Base-by-base conservation (phyloP, 2,113 vertebrate genomes). In the Aphelocoma coerulescens region DNA sequence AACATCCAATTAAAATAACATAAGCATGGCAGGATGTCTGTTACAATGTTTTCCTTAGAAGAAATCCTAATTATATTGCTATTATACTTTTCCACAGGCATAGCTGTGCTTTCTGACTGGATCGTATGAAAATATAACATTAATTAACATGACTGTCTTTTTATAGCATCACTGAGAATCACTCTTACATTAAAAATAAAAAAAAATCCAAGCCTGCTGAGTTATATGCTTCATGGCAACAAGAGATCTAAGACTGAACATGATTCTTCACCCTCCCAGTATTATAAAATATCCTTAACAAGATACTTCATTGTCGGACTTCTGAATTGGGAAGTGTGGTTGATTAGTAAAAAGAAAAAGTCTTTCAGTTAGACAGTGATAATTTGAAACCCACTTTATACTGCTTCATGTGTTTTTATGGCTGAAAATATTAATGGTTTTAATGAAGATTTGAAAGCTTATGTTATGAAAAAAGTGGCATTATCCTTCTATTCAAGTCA, bases 1-100 rank as follows among this genome's bases (percentile, higher is more conserved):
- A 96, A 95, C 54, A 97, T 62, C 89, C 94, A 98, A 98, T 97
- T 97, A 98, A 97, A 97, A 96, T 92, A 98, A 95, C 93, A 96
- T 95, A 97, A 97, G 94, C 95, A 95, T 88, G 74, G 93, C 43
- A 97, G 76, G 83, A 91, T 93, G 73, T 97, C 97, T 97, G 85
- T 95, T 96, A 97, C 10, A 91, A 83, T 93, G 91, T 92, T 97
- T 97, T 97, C 94, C 88, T 92, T 93, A 89, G 81, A 94, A 91
- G 51, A 94, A 94, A 80, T 91, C 63, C 44, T 93, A 96, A 97
- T 97, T 97, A 97, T 91, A 88, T 83, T 54, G n/a, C 81, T 54
- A 59, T 91, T 93, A 94, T 93, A 86, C 23, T 92, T 96, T 91
- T 95, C 73, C 75, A 94, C 67, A 87, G 62, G 59, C 88, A 78